Evolutionary conservation across 2,113 vertebrate species (phyloP).

Genomic region (Ptyas mucosa): DNA sequence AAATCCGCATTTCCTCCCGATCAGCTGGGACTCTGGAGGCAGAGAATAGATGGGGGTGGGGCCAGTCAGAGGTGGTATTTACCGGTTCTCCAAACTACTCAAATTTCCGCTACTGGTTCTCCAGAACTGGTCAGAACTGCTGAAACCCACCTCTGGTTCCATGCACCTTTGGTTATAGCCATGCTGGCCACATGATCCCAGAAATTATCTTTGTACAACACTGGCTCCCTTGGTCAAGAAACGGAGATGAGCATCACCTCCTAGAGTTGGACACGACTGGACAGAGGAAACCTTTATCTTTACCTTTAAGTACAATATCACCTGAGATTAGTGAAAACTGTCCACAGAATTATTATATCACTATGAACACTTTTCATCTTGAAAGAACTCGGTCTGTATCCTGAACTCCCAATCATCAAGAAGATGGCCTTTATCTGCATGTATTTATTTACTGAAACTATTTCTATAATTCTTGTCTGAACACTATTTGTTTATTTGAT

Average conservation of each 20-base stretch:
- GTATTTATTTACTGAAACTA: background rate
- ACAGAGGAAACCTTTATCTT: background rate
- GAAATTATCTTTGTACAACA: background rate
- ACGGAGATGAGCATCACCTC: background rate
- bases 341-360: background rate
- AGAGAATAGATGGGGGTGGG: too few relatives aligned
- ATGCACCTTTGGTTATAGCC: background rate
- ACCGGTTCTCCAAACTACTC: too few relatives aligned
- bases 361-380: background rate
- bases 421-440: background rate
- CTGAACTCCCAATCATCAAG: background rate
- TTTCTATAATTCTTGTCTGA: background rate
- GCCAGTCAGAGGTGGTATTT: too few relatives aligned
- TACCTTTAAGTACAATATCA: background rate
- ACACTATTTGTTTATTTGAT: background rate
- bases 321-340: background rate
- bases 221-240: background rate
- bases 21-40: too few relatives aligned
- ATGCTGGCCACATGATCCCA: background rate
- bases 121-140: too few relatives aligned
- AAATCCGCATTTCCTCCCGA: too few relatives aligned
- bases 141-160: background rate
- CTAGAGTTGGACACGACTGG: background rate
- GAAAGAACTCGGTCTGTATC: background rate
- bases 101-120: too few relatives aligned